phyloP scores from a whole-genome alignment of 1,140 invertebrate genomes.

The Aethina tumida region DNA sequence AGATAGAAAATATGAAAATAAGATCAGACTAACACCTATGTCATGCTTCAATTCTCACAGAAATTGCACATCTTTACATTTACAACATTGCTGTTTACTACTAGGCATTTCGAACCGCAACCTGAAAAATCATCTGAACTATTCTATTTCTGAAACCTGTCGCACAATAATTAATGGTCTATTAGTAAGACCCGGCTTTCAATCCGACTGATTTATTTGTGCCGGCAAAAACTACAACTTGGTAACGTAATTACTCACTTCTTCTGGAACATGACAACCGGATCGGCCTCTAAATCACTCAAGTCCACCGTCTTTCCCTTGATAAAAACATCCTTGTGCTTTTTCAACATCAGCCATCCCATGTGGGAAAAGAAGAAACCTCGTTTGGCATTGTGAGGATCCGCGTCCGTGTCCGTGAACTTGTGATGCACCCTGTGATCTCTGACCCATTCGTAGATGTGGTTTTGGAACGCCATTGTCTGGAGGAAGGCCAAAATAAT shows the following conservation, averaged over 20 bases:
- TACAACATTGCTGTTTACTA: too few species aligned
- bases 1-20: too few species aligned
- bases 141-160: too few species aligned
- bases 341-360: constrained; percentile 79
- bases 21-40: too few species aligned
- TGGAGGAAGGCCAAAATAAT: constrained; percentile 64
- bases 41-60: too few species aligned
- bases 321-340: constrained; percentile 72
- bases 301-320: constrained; percentile 75
- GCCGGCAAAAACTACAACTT: neutral
- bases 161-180: too few species aligned
- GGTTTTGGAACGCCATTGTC: constrained; percentile 70
- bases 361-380: constrained; percentile 92
- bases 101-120: too few species aligned
- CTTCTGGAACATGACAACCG: constrained; percentile 55
- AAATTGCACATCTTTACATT: too few species aligned
- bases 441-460: constrained; percentile 53
- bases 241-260: constrained; percentile 36
- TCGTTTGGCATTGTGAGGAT: constrained; percentile 76
- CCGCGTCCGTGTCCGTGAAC: constrained; percentile 83
- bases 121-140: too few species aligned
- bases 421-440: constrained; percentile 90
- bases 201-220: too few species aligned
- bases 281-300: constrained; percentile 65
- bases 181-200: too few species aligned